phyloP scores from a whole-genome alignment of 2,113 vertebrate species.

The Tachuris rubrigastra region DNA sequence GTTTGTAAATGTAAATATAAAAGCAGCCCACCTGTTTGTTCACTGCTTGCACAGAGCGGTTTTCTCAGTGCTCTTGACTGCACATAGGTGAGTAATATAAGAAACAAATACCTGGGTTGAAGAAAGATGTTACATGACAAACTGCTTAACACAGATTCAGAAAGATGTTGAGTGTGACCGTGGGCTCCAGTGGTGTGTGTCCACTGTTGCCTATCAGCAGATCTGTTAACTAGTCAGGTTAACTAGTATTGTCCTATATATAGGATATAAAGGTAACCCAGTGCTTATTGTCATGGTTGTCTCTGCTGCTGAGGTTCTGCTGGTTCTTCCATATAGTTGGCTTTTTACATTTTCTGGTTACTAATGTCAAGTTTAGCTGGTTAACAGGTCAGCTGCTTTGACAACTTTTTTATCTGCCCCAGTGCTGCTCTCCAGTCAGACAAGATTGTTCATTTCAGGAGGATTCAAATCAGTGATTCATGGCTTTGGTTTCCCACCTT shows the following conservation, averaged over 20 bases:
- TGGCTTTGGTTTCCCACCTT: background rate
- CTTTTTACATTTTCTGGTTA: background rate
- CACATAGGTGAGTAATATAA: background rate
- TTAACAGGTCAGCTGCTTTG: background rate
- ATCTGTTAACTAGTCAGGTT: background rate
- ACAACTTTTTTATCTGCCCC: background rate
- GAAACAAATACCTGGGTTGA: background rate
- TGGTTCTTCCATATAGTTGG: background rate
- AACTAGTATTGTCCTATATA: background rate
- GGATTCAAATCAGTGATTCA: background rate
- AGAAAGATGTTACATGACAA: background rate
- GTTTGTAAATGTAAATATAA: background rate
- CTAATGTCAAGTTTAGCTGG: background rate
- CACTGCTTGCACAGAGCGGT: background rate
- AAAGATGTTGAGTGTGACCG: background rate
- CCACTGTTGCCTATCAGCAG: background rate
- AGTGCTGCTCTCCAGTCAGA: rapidly evolving
- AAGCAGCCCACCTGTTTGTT: background rate
- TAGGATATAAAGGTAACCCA: background rate
- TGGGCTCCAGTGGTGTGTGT: background rate
- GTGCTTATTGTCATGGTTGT: background rate
- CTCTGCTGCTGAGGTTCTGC: background rate
- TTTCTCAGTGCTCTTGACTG: background rate
- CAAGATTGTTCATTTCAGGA: background rate
- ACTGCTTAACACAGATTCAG: rapidly evolving